phyloP scores from a whole-genome alignment of 2,797 vertebrate species.

The Gymnoscopelus microlampas region DNA sequence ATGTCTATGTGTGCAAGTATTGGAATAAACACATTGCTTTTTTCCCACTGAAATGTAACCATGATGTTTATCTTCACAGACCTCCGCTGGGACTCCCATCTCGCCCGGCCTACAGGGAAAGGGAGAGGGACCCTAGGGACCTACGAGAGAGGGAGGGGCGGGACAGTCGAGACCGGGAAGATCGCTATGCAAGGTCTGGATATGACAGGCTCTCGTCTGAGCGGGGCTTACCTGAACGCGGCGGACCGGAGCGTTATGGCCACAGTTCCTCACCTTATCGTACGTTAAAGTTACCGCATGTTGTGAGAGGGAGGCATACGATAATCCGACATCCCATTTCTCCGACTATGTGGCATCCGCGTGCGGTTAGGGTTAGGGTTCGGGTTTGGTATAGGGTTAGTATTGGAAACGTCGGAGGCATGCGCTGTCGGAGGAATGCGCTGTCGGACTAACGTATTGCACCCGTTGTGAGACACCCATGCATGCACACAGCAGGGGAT shows the following conservation, averaged over 20 bases:
- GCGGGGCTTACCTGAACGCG: constrained; percentile 63
- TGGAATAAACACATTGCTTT: constrained; percentile 1
- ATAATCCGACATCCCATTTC: too few relatives aligned
- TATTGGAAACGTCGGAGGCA: too few relatives aligned
- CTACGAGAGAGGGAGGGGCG: constrained; percentile 88
- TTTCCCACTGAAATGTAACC: constrained; percentile 9
- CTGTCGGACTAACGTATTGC: too few relatives aligned
- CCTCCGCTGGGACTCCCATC: constrained; percentile 71
- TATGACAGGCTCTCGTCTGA: constrained; percentile 91
- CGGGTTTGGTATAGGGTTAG: too few relatives aligned
- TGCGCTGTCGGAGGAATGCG: too few relatives aligned
- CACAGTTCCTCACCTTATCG: constrained; percentile 86
- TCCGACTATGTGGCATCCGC: too few relatives aligned
- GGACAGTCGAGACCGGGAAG: constrained; percentile 85
- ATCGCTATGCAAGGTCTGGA: constrained; percentile 84
- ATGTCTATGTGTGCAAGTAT: constrained; percentile 28
- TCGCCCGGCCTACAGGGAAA: constrained; percentile 83
- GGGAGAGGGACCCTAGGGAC: constrained; percentile 87
- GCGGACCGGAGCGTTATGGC: constrained; percentile 89
- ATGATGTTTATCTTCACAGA: constrained; percentile 59
- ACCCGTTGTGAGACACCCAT: too few relatives aligned
- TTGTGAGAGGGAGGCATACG: too few relatives aligned
- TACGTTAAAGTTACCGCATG: constrained; percentile 69
- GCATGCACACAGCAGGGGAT: too few relatives aligned
- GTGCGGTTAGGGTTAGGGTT: too few relatives aligned